These are phyloP conservation scores for Pao palembangensis DNA, from an alignment of 2,113 vertebrate species.

Conservation along the genomic window DNA sequence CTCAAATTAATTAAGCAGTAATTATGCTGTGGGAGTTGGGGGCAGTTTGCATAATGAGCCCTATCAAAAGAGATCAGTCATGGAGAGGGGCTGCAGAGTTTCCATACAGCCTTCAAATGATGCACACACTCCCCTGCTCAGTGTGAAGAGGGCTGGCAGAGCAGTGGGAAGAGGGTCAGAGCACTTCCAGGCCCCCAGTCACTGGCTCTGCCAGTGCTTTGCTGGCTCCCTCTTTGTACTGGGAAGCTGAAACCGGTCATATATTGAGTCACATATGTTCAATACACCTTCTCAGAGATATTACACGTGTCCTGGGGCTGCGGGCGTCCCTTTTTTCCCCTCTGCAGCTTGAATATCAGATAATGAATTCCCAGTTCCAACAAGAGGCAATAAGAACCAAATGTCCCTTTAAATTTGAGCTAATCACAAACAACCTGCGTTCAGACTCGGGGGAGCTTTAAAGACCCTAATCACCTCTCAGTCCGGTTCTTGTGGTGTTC, in stretches of 20 bases:
- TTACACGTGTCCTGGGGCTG: slow-evolving; percentile 30
- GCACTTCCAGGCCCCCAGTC: slow-evolving; percentile 56
- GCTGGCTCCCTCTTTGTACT: slow-evolving; percentile 48
- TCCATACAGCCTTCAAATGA: slow-evolving; percentile 72
- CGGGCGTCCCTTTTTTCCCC: slow-evolving; percentile 2
- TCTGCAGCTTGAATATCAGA: slow-evolving; percentile 37
- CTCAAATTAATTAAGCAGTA: slow-evolving; percentile 89
- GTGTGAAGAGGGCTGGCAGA: slow-evolving; percentile 45
- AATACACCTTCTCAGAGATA: slow-evolving; percentile 41
- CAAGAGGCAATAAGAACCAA: slow-evolving; percentile 51
- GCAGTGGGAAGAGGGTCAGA: slow-evolving; percentile 51
- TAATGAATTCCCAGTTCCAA: slow-evolving; percentile 53
- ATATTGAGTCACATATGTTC: slow-evolving; percentile 19
- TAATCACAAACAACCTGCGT: slow-evolving; percentile 65
- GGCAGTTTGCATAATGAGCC: slow-evolving; percentile 84
- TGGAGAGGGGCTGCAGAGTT: slow-evolving; percentile 61
- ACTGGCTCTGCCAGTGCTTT: slow-evolving; percentile 57
- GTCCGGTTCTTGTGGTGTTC: slow-evolving; percentile 53
- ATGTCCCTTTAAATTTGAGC: slow-evolving; percentile 61
- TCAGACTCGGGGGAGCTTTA: slow-evolving; percentile 57
- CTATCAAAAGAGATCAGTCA: slow-evolving; percentile 79
- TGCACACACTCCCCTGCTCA: slow-evolving; percentile 30
- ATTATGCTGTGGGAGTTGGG: slow-evolving; percentile 83
- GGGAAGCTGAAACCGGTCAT: slow-evolving; percentile 24
- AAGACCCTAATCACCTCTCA: slow-evolving; percentile 68